phyloP scores from a whole-genome alignment of 2,113 vertebrate species.

The Mellivora capensis region DNA sequence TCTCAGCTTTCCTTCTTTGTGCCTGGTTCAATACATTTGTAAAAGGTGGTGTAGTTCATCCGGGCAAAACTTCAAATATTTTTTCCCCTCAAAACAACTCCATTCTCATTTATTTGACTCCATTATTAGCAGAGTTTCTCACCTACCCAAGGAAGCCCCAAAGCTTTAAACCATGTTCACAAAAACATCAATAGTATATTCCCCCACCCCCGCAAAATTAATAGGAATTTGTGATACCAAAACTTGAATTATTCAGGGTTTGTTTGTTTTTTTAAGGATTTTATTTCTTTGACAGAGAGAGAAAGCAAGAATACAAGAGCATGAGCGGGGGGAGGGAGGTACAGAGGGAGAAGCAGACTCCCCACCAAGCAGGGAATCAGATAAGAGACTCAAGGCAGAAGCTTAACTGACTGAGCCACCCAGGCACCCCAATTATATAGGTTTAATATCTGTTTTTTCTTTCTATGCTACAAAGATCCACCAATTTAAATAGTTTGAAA shows the following conservation, averaged over 20 bases:
- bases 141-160: background rate
- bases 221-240: background rate
- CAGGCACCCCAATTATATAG: no score
- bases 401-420: no score
- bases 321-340: no score
- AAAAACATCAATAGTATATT: background rate
- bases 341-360: no score
- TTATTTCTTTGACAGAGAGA: no score
- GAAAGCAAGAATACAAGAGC: no score
- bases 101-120: background rate
- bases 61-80: background rate
- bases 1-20: background rate
- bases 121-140: background rate
- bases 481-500: constrained; percentile 9
- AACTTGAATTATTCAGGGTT: background rate
- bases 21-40: background rate
- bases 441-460: background rate
- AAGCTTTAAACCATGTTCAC: background rate
- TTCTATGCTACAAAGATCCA: background rate
- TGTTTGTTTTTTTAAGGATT: no score
- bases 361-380: no score
- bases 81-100: background rate
- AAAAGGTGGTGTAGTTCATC: background rate
- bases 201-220: no score
- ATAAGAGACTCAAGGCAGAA: no score